Conservation (phyloP, 1,140 invertebrate genomes). For the Atta colombica region DNA sequence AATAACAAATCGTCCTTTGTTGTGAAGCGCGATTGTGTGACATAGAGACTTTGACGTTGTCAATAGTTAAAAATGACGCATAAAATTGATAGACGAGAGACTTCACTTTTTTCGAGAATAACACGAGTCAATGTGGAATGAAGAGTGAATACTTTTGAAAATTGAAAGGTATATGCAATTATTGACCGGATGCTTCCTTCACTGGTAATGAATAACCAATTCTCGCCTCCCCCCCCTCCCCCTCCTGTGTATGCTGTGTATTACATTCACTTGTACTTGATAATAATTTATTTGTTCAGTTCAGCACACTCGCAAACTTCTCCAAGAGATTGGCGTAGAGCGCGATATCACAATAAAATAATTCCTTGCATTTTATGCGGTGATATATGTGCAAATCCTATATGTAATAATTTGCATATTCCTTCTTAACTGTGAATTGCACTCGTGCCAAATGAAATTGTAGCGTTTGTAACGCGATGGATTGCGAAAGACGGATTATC, state of each 20-base stretch:
- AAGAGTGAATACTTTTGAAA: constrained; percentile 51
- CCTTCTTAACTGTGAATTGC: constrained; percentile 67
- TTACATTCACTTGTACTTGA: constrained; percentile 29
- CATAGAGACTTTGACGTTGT: constrained; percentile 67
- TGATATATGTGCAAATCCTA: constrained; percentile 19
- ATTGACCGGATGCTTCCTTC: constrained; percentile 64
- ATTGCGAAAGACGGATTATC: constrained; percentile 45
- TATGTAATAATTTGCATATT: constrained; percentile 70
- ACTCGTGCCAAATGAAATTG: constrained; percentile 74
- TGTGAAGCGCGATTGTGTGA: constrained; percentile 68
- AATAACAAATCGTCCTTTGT: constrained; percentile 65
- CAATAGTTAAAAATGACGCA: constrained; percentile 58
- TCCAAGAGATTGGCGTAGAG: constrained; percentile 25
- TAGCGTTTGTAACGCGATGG: constrained; percentile 60
- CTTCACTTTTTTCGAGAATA: constrained; percentile 54
- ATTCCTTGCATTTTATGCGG: constrained; percentile 31
- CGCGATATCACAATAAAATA: constrained; percentile 28
- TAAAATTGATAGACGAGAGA: constrained; percentile 48
- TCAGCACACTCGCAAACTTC: constrained; percentile 34
- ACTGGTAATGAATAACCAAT: constrained; percentile 18
- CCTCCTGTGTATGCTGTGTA: neutral
- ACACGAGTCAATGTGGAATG: constrained; percentile 68
- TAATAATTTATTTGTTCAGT: constrained; percentile 43
- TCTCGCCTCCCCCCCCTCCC: neutral
- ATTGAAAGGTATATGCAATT: constrained; percentile 75